These are phyloP conservation scores for Lutjanus campechanus DNA, from an alignment of 2,797 vertebrate species.

Conservation along the genomic window DNA sequence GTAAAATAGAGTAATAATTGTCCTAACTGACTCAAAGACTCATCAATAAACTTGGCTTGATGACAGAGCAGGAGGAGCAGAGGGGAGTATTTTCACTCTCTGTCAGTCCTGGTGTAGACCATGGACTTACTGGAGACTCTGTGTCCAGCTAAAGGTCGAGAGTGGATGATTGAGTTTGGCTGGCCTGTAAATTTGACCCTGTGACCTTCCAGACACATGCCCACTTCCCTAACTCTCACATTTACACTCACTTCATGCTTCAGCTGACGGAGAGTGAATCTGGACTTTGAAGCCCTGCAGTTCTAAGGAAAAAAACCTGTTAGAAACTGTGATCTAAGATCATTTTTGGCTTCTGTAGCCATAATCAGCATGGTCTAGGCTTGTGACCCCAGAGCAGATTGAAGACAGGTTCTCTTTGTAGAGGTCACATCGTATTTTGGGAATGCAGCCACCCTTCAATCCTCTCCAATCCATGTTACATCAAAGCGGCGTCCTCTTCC, in stretches of 20 bases:
- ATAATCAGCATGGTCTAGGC: slow-evolving; percentile 47
- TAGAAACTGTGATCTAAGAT: slow-evolving; percentile 27
- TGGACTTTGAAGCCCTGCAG: slow-evolving; percentile 13
- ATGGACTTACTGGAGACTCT: not conserved
- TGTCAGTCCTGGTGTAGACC: not conserved
- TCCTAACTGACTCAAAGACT: not conserved
- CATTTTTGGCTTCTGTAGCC: slow-evolving; percentile 36
- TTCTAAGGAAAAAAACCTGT: slow-evolving; percentile 26
- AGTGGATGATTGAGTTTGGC: slow-evolving; percentile 2
- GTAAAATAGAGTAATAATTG: not conserved
- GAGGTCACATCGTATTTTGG: slow-evolving; percentile 72
- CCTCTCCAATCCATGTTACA: slow-evolving; percentile 56
- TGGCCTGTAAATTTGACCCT: slow-evolving; percentile 9
- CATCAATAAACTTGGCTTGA: too few species aligned
- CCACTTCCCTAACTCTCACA: not conserved
- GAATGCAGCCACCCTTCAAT: slow-evolving; percentile 59
- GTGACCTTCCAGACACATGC: slow-evolving; percentile 18
- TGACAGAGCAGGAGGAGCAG: too few species aligned
- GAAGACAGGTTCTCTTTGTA: slow-evolving; percentile 47
- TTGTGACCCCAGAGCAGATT: slow-evolving; percentile 56
- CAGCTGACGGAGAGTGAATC: not conserved
- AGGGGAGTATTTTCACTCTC: not conserved
- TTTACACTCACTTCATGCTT: slow-evolving; percentile 2
- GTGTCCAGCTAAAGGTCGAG: too few species aligned
- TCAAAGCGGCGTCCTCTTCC: slow-evolving; percentile 67